Percentiles rank a stretch among this genome's conserved stretches.
Evolutionary conservation across 2,888 invertebrate species (phyloP).

Genomic region (Tachina grossa): DNA sequence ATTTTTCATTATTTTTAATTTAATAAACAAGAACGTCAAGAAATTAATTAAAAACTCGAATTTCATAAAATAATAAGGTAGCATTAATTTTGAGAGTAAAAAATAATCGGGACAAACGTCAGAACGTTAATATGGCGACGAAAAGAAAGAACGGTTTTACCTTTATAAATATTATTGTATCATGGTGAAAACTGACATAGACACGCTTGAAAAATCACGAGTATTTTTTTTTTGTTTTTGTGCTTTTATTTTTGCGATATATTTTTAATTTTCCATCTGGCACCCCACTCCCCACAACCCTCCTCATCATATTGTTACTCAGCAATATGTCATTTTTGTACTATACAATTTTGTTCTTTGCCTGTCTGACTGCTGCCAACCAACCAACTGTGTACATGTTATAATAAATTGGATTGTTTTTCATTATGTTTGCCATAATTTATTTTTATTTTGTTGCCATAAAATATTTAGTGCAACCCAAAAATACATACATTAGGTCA

Average conservation of each 20-base stretch:
- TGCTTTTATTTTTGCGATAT: conserved; percentile 22
- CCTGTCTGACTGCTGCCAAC: not conserved
- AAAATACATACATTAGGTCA: not conserved
- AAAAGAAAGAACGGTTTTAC: too few species aligned
- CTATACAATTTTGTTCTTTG: conserved; percentile 8
- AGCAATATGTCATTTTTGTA: conserved; percentile 22
- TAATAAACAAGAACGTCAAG: too few species aligned
- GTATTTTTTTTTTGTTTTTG: conserved; percentile 37
- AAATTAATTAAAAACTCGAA: too few species aligned
- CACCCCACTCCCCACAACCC: not conserved
- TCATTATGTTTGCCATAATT: too few species aligned
- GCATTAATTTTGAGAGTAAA: too few species aligned
- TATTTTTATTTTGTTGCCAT: not conserved
- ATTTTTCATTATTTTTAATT: too few species aligned
- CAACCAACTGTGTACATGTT: conserved; percentile 8
- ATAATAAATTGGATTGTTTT: conserved; percentile 34
- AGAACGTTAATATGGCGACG: too few species aligned
- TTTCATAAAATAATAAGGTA: too few species aligned
- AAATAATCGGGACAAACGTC: too few species aligned
- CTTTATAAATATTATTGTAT: too few species aligned
- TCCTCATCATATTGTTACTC: not conserved
- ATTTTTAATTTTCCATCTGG: conserved; percentile 5
- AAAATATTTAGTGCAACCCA: not conserved
- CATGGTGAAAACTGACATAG: conserved; percentile 37
- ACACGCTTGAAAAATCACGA: conserved; percentile 34